Evolutionary conservation across 2,113 vertebrate genomes (phyloP).

Genomic region (Tragulus kanchil): DNA sequence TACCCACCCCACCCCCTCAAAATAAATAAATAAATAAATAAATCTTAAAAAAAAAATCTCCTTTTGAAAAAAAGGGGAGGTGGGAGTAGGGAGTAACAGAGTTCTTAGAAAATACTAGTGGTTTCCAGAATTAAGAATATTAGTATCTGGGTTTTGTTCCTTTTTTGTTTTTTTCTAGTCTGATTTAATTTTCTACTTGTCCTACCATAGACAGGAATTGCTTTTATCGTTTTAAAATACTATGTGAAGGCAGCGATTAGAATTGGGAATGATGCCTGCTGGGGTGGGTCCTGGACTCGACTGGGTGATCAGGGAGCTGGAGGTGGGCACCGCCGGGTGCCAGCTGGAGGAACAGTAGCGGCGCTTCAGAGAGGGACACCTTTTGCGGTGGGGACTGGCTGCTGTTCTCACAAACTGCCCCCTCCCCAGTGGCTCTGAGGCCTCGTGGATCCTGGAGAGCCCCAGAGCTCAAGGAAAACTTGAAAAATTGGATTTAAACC

Average conservation of each 20-base stretch:
- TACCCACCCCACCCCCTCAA: too few relatives aligned
- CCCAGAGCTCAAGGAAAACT: too few relatives aligned
- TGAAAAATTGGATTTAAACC: too few relatives aligned
- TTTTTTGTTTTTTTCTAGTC: neutral
- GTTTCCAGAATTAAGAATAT: neutral
- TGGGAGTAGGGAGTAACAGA: too few relatives aligned
- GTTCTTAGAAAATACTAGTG: neutral
- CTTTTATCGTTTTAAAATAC: neutral
- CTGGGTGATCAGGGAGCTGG: neutral
- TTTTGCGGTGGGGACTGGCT: neutral
- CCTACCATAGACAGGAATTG: neutral
- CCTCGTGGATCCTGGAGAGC: neutral
- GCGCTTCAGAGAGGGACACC: neutral
- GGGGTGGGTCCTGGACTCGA: neutral
- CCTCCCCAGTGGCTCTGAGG: rapidly evolving
- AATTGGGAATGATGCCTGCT: neutral
- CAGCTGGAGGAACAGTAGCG: neutral
- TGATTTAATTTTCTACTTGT: conserved; percentile 23
- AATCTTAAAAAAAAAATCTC: neutral
- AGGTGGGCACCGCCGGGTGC: rapidly evolving
- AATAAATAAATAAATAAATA: too few relatives aligned
- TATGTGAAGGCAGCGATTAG: neutral
- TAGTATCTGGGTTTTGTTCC: neutral
- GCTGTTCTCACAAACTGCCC: neutral
- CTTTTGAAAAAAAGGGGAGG: neutral